Conservation (phyloP, 1,140 invertebrate species). For the Amyelois transitella region DNA sequence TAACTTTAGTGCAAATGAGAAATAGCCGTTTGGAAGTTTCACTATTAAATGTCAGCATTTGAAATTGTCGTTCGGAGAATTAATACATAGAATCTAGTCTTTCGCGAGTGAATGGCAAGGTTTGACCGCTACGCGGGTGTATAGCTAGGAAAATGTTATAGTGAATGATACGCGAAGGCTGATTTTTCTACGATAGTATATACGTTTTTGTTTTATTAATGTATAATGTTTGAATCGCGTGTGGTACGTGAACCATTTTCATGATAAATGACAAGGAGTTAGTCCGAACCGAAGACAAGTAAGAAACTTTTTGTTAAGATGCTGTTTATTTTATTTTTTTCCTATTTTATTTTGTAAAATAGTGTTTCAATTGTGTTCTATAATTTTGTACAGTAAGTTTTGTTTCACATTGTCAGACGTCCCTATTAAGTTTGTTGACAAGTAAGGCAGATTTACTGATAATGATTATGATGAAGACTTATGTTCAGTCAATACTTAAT, state of each 20-base stretch:
- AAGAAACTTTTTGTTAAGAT: slow-evolving; percentile 27
- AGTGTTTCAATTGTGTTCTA: slow-evolving; percentile 39
- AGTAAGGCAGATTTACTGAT: neutral
- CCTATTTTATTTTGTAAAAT: slow-evolving; percentile 50
- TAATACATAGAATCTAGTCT: slow-evolving; percentile 22
- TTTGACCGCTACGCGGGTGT: slow-evolving; percentile 6
- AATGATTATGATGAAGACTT: neutral
- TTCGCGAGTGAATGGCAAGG: slow-evolving; percentile 3
- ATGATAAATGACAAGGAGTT: slow-evolving; percentile 8
- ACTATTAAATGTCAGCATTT: neutral
- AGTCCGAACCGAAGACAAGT: slow-evolving; percentile 10
- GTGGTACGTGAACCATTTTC: neutral
- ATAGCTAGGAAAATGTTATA: slow-evolving; percentile 30
- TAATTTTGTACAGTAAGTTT: slow-evolving; percentile 44
- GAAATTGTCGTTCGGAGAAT: neutral
- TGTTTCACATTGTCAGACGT: slow-evolving; percentile 24
- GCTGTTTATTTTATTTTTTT: slow-evolving; percentile 26
- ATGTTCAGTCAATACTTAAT: slow-evolving; percentile 4
- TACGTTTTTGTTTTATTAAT: slow-evolving; percentile 7
- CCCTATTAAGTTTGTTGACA: neutral
- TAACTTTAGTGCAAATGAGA: neutral
- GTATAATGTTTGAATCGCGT: neutral
- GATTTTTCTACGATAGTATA: slow-evolving; percentile 23
- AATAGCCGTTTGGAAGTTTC: neutral
- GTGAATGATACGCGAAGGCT: slow-evolving; percentile 47